Percentiles rank a stretch among this genome's conserved stretches.
Conservation (phyloP, 2,888 invertebrate species). For the Drosophila leonis region DNA sequence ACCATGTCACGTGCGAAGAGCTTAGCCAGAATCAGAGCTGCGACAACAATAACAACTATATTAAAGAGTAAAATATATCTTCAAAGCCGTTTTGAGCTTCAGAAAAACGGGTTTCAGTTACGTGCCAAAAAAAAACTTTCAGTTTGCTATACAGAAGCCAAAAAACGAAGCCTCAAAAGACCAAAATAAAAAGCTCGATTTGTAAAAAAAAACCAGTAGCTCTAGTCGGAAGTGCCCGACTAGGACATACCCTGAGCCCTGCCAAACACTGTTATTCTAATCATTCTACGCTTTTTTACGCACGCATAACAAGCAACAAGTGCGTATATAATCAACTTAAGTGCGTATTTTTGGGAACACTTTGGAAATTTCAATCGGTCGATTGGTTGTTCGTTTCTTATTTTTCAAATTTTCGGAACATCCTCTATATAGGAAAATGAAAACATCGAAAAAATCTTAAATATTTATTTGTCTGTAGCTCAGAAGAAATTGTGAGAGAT, state of each 20-base stretch:
- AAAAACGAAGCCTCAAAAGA: conserved; percentile 20
- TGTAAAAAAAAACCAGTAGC: not conserved
- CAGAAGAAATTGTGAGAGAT: not conserved
- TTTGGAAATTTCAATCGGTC: too few species aligned
- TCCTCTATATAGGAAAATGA: too few species aligned
- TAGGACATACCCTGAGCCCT: too few species aligned
- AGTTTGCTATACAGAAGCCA: conserved; percentile 23
- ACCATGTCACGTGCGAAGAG: conserved; percentile 6
- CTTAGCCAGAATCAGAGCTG: conserved; percentile 8
- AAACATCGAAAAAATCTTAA: not conserved
- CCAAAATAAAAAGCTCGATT: not conserved
- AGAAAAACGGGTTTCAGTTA: conserved; percentile 38
- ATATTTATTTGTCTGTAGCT: not conserved
- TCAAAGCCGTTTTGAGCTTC: conserved; percentile 18
- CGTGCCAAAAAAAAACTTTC: conserved; percentile 24
- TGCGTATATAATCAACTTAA: too few species aligned
- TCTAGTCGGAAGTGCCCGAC: too few species aligned
- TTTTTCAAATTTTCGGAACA: not conserved
- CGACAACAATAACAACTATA: not conserved
- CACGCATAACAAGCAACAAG: too few species aligned
- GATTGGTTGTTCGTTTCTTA: too few species aligned
- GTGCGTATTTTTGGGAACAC: too few species aligned
- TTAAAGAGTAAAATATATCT: not conserved
- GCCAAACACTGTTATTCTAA: too few species aligned
- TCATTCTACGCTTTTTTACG: too few species aligned